Evolutionary conservation across 2,888 invertebrate genomes (phyloP).

Genomic region (Calliphora vomitoria): DNA sequence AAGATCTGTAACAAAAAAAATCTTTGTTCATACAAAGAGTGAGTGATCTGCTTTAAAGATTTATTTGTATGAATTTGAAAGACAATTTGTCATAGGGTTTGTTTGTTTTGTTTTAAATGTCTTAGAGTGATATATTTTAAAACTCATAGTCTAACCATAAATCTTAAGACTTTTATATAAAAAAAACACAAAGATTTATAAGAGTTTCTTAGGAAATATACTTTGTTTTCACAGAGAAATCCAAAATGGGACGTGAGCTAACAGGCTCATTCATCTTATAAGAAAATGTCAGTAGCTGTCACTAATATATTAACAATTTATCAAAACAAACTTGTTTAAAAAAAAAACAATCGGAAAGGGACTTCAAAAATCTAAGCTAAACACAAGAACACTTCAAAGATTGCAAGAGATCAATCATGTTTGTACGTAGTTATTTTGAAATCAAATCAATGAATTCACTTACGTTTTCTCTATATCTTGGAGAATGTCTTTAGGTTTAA

Average conservation of each 20-base stretch:
- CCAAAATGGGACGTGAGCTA: not conserved
- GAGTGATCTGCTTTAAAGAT: slow-evolving; percentile 31
- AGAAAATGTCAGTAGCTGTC: too few species aligned
- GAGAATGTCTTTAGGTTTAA: too few species aligned
- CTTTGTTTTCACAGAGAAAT: not conserved
- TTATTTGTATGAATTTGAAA: slow-evolving; percentile 35
- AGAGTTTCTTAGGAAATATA: not conserved
- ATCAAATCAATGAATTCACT: too few species aligned
- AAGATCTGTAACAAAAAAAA: slow-evolving; percentile 33
- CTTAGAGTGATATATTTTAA: not conserved
- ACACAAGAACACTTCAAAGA: not conserved
- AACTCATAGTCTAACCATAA: not conserved
- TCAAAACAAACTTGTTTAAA: too few species aligned
- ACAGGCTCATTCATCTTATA: too few species aligned
- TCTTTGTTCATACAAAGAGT: not conserved
- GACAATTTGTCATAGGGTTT: slow-evolving; percentile 45
- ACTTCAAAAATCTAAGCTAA: not conserved
- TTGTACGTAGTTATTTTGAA: too few species aligned
- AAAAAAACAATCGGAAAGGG: too few species aligned
- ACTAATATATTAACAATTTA: too few species aligned
- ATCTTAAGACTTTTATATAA: not conserved
- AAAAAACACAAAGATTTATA: not conserved
- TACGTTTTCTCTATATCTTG: too few species aligned
- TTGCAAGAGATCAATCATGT: too few species aligned
- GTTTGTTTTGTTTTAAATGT: not conserved